Conservation (phyloP, 2,113 vertebrate species). For the Chaetops frenatus region DNA sequence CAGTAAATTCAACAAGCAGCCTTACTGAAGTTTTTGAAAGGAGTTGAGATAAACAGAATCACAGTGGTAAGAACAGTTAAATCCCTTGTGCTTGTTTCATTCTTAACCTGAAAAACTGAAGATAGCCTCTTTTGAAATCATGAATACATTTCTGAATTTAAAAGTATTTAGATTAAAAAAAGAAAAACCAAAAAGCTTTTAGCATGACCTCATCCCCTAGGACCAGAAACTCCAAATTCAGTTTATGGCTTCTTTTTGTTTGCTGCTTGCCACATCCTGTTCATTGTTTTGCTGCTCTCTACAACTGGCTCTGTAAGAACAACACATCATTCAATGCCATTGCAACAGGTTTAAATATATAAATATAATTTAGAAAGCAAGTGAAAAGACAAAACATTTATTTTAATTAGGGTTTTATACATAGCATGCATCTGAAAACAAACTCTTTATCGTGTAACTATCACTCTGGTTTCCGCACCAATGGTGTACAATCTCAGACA, state of each 20-base stretch:
- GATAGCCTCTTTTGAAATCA: background rate
- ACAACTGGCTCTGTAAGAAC: background rate
- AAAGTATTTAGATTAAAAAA: background rate
- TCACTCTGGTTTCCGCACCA: constrained; percentile 55
- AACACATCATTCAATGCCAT: background rate
- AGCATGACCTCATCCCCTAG: background rate
- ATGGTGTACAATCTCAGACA: constrained; percentile 21
- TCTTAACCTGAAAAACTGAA: background rate
- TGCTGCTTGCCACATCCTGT: background rate
- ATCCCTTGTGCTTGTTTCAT: background rate
- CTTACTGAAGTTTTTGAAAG: background rate
- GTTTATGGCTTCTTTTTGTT: background rate
- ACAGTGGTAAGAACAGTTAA: background rate
- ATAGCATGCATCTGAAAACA: constrained; percentile 64
- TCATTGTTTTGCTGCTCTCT: background rate
- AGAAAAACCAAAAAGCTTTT: background rate
- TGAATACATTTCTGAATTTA: background rate
- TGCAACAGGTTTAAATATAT: background rate
- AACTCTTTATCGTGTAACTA: constrained; percentile 17
- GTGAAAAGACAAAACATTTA: constrained; percentile 49
- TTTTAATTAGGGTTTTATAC: constrained; percentile 63
- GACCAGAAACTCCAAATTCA: background rate
- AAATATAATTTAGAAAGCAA: background rate
- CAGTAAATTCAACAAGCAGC: background rate
- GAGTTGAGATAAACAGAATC: background rate